Conservation (phyloP, 2,797 vertebrate species). For the Otolemur crassicaudatus region DNA sequence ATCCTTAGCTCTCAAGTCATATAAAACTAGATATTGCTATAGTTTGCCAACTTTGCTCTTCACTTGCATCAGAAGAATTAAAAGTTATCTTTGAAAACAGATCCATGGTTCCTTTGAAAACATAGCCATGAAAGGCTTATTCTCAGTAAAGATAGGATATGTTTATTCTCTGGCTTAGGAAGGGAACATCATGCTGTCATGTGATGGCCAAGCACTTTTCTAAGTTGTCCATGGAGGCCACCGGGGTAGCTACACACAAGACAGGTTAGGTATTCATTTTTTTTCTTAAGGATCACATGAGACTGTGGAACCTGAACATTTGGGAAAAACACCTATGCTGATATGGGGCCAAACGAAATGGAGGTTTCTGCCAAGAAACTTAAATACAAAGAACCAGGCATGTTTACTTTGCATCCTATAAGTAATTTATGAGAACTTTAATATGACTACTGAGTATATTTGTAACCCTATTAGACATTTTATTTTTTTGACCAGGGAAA, state of each 20-base stretch:
- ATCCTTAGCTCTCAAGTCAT: background rate
- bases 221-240: background rate
- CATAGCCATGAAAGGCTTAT: background rate
- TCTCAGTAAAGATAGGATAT: background rate
- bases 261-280: background rate
- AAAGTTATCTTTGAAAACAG: constrained; percentile 17
- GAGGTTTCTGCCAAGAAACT: constrained; percentile 70
- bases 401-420: constrained; percentile 81
- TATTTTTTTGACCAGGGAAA: constrained; percentile 49
- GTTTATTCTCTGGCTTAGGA: background rate
- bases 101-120: background rate
- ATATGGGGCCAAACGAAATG: constrained; percentile 69
- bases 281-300: constrained; percentile 46
- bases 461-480: constrained; percentile 47
- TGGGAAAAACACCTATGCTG: constrained; percentile 42
- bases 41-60: background rate
- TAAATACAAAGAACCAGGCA: constrained; percentile 77
- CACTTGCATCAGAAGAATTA: background rate
- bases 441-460: constrained; percentile 74
- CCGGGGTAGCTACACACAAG: background rate
- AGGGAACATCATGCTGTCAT: background rate
- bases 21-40: background rate
- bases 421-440: constrained; percentile 79
- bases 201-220: background rate
- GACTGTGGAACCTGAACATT: constrained; percentile 71